Base-by-base conservation (phyloP, 2,888 invertebrate genomes). In the Dasypolia templi region DNA sequence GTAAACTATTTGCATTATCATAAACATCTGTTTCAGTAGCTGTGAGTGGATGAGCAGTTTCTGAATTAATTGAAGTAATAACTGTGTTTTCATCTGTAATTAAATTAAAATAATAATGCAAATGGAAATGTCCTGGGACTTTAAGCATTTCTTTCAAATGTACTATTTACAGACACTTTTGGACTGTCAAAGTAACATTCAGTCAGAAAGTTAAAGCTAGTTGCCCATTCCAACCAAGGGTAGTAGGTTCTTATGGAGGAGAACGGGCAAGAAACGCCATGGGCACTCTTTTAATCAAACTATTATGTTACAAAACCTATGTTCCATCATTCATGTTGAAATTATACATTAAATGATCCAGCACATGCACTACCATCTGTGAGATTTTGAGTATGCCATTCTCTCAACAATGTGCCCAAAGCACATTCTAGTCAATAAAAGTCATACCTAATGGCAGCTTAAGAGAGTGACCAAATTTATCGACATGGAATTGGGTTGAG, bases 41-140 rank as follows among this genome's bases (percentile, higher is more conserved):
- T 91, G 98, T 98, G 35, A 98, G 94, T 3, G 98, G 98, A 95
- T 98, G 98, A 77, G 97, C 75, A 46, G 89, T 90, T 82, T 96
- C 96, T 75, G 90, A 89, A 81, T 88, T 90, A 29, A 89, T 84
- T 70, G 92, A 86, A 61, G 89, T 62, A 56, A 87, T 82, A n/a
- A 88, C 72, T 71, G 86, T 83, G 77, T 82, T 89, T 63, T 93
- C 93, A 82, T 94, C 94, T 88, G 73, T 51, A 80, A 84, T 32
- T n/a, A 72, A 75, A 61, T 42, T 39, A 72, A 74, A 58, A 82
- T 53, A 49, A 77, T 74, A 70, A 26, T 67, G 75, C 51, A 35
- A 49, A 17, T 17, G 4, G 3, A 55, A 26, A 46, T n/a, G 14
- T 29, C 14, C 29, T 29, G 17, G 9, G 29, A 32, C 29, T 55